Conservation (phyloP, 2,113 vertebrate genomes). For the Boleophthalmus pectinirostris region DNA sequence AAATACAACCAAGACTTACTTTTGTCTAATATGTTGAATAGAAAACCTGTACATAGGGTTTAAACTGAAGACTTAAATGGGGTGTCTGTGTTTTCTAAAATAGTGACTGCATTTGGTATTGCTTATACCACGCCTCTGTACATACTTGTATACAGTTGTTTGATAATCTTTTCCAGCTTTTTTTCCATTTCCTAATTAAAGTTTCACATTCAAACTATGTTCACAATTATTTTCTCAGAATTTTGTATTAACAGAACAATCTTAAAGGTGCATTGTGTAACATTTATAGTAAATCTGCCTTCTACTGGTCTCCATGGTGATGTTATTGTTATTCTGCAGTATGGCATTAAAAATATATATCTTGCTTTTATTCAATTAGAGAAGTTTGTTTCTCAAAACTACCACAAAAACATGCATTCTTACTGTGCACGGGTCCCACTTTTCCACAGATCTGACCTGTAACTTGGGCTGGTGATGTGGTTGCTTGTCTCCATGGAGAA, state of each 20-base stretch:
- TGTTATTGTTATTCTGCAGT: no score
- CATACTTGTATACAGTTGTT: slow-evolving; percentile 90
- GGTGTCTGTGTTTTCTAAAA: slow-evolving; percentile 10
- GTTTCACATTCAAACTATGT: slow-evolving; percentile 66
- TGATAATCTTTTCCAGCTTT: slow-evolving; percentile 82
- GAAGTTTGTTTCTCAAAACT: no score
- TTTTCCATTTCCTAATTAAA: slow-evolving; percentile 84
- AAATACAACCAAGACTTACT: slow-evolving; percentile 16
- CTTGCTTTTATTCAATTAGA: no score
- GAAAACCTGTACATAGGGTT: slow-evolving; percentile 15
- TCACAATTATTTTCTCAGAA: slow-evolving; percentile 29
- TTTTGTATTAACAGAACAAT: not conserved
- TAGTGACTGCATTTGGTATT: slow-evolving; percentile 26
- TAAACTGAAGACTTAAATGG: slow-evolving; percentile 17
- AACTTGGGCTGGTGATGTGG: no score
- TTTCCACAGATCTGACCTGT: no score
- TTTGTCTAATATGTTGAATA: slow-evolving; percentile 18
- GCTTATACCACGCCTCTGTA: slow-evolving; percentile 75
- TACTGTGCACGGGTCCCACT: no score
- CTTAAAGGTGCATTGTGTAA: no score
- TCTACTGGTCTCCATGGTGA: no score
- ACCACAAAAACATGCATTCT: no score
- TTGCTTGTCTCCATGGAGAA: no score
- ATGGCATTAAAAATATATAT: no score
- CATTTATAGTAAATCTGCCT: no score